Evolutionary conservation across 2,113 vertebrate genomes (phyloP).

Genomic region (Myrmecophaga tridactyla): DNA sequence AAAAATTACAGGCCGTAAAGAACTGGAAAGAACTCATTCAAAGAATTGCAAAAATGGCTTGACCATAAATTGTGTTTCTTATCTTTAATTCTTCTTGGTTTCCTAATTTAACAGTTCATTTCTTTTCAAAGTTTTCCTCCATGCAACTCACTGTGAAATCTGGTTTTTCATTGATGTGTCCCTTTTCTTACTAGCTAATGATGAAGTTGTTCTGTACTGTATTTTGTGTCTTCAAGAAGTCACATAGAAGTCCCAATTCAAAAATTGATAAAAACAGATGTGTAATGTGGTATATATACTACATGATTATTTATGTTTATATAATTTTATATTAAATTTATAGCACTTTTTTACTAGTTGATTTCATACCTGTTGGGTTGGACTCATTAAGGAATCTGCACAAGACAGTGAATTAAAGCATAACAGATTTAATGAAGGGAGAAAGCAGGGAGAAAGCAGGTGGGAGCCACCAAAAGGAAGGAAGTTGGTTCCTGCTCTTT

Average conservation of each 20-base stretch:
- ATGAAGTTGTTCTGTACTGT: not conserved
- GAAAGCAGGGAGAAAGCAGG: too few relatives aligned
- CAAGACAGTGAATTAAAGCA: too few relatives aligned
- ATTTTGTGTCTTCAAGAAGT: not conserved
- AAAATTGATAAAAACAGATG: conserved; percentile 15
- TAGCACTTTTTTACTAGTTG: not conserved
- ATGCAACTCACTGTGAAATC: not conserved
- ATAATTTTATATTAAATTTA: not conserved
- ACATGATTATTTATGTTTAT: not conserved
- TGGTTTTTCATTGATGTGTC: not conserved
- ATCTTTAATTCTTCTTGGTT: not conserved
- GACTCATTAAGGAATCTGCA: too few relatives aligned
- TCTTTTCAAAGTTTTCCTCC: not conserved
- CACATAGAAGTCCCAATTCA: not conserved
- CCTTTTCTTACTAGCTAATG: not conserved
- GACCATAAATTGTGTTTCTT: not conserved
- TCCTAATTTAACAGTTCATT: not conserved
- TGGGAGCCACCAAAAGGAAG: too few relatives aligned
- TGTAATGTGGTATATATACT: not conserved
- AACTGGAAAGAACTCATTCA: not conserved
- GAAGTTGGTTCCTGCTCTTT: too few relatives aligned
- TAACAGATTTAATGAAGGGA: too few relatives aligned
- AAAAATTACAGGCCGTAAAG: not conserved
- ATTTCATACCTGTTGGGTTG: too few relatives aligned
- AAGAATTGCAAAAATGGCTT: not conserved